Base-by-base conservation (phyloP, 1,140 invertebrate species). In the Heliothis virescens region DNA sequence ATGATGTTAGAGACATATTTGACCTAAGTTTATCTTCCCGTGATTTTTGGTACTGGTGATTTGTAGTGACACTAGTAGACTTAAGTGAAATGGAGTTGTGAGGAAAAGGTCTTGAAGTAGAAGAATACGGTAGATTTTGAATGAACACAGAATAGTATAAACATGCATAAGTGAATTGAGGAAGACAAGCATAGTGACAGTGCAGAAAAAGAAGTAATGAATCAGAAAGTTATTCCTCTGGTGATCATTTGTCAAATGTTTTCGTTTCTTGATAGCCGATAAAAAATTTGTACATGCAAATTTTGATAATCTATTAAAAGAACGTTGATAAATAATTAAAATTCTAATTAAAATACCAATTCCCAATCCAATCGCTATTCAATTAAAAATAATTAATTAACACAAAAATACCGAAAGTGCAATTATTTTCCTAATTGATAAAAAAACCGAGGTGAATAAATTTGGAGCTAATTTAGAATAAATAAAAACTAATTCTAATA, bases 401-500 rank as follows among this genome's bases (percentile, higher is more conserved):
- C 26, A 52, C 16, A 50, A 69, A 50, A 69, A 52, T 26, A 52
- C 13, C 60, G 21, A 77, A 53, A n/a, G 75, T 78, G 75, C 75
- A 57, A 12, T 65, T 69, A 78, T 50, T 67, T n/a, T 69, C 16
- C 18, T 78, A 78, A 65, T 53, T 78, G 69, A 65, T 53, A 29
- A 26, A 34, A 69, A 48, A 69, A 57, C 26, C 75, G 62, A 57
- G 29, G 50, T 67, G 50, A 52, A 29, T 53, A 52, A 69, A 52
- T 69, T 53, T 52, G 29, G 21, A 15, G 13, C 52, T 57, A 78
- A 69, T 69, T 67, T 69, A 57, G 1, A 74, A 74, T 21, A 47
- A 69, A 59, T 57, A 59, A 63, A 63, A 50, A 62, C 75, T 78
- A 78, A 26, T 21, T 57, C 63, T 57, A 69, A 59, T 55, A 18